phyloP scores from a whole-genome alignment of 2,888 invertebrate genomes.

The Drosophila phalerata region DNA sequence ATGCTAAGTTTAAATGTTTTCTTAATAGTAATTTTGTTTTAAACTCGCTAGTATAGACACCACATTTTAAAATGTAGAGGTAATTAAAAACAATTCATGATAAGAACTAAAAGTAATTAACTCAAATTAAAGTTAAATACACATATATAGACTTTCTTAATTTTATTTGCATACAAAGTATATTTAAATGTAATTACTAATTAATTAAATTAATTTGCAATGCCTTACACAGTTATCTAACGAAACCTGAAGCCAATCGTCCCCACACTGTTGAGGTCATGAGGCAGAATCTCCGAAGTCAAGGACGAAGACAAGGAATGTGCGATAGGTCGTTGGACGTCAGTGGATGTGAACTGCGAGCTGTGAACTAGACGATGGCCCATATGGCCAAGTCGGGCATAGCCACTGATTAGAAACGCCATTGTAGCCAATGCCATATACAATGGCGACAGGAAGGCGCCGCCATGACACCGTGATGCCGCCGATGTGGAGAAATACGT shows the following conservation, averaged over 20 bases:
- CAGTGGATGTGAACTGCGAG: constrained; percentile 23
- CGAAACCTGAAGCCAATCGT: constrained; percentile 50
- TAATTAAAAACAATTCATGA: constrained; percentile 5
- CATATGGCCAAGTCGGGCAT: constrained; percentile 36
- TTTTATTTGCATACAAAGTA: constrained; percentile 40
- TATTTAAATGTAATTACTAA: constrained; percentile 54
- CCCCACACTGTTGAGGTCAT: constrained; percentile 60
- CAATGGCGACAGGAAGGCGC: constrained; percentile 52
- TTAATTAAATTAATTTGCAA: constrained; percentile 63
- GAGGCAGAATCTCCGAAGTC: constrained; percentile 33
- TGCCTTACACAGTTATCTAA: constrained; percentile 28
- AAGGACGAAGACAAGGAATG: constrained; percentile 34
- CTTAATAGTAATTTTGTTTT: constrained; percentile 47
- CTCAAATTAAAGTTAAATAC: constrained; percentile 28
- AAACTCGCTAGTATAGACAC: constrained; percentile 67
- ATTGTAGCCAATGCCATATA: constrained; percentile 37
- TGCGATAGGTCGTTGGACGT: constrained; percentile 30
- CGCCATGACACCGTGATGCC: constrained; percentile 39
- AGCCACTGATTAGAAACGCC: constrained; percentile 36
- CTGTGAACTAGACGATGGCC: constrained; percentile 30
- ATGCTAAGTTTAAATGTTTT: constrained; percentile 43
- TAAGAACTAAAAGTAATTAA: constrained; percentile 6
- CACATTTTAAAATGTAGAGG: constrained; percentile 53
- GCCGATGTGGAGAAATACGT: constrained; percentile 81
- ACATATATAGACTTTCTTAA: constrained; percentile 20